phyloP scores from a whole-genome alignment of 2,888 invertebrate genomes.

The Ophion costatus region DNA sequence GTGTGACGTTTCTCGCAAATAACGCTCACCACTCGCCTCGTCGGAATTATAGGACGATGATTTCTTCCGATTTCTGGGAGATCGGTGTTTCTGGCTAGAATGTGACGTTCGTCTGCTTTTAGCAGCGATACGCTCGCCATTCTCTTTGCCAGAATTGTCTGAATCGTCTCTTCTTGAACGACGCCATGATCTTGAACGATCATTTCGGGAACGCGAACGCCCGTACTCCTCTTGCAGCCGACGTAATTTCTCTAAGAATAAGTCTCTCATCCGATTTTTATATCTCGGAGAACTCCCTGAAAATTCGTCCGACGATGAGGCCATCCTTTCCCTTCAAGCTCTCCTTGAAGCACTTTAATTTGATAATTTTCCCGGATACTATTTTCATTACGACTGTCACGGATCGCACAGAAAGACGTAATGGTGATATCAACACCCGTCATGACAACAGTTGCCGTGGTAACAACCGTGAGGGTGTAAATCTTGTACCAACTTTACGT shows the following conservation, averaged over 20 bases:
- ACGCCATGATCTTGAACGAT: background rate
- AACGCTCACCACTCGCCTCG: slow-evolving; percentile 43
- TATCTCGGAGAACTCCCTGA: slow-evolving; percentile 16
- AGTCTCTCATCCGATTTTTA: slow-evolving; percentile 33
- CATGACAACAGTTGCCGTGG: background rate
- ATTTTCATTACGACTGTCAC: slow-evolving; percentile 49
- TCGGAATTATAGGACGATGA: slow-evolving; percentile 36
- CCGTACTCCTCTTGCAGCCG: slow-evolving; percentile 37
- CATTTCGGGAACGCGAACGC: slow-evolving; percentile 17
- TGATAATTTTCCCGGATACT: background rate
- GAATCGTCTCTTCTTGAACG: background rate
- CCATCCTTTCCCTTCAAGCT: slow-evolving; percentile 4
- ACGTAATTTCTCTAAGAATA: slow-evolving; percentile 43
- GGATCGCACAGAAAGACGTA: slow-evolving; percentile 3
- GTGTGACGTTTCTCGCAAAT: slow-evolving; percentile 17
- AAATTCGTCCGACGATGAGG: slow-evolving; percentile 35
- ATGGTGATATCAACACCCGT: background rate
- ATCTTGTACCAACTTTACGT: slow-evolving; percentile 28
- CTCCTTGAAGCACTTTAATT: too few relatives aligned
- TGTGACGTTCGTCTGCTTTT: slow-evolving; percentile 61
- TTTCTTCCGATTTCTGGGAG: slow-evolving; percentile 7
- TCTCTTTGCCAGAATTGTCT: too few relatives aligned
- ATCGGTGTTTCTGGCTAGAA: slow-evolving; percentile 11
- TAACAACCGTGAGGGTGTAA: slow-evolving; percentile 1
- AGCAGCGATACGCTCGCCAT: slow-evolving; percentile 52